Conservation (phyloP, 1,140 invertebrate species). For the Macrosteles quadrilineatus region DNA sequence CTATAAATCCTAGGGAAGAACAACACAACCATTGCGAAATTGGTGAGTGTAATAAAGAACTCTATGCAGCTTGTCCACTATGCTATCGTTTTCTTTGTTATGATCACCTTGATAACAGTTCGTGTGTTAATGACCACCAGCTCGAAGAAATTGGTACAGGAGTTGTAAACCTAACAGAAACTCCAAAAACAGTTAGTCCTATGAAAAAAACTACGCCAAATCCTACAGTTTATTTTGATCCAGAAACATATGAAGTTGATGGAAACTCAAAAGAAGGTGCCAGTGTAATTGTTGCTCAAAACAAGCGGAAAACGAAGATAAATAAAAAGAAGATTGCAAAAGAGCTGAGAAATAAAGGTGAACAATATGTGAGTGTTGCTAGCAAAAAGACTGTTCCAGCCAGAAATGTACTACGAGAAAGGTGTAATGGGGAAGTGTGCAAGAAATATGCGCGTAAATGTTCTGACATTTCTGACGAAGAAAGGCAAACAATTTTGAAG, state of each 20-base stretch:
- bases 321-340: slow-evolving; percentile 13
- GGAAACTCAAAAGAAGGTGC: background rate
- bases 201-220: background rate
- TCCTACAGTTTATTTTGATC: no score
- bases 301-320: background rate
- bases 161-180: background rate
- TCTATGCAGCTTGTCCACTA: background rate
- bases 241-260: background rate
- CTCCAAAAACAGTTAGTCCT: background rate
- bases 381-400: slow-evolving; percentile 28
- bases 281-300: background rate
- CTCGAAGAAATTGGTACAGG: background rate
- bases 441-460: slow-evolving; percentile 19
- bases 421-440: slow-evolving; percentile 18
- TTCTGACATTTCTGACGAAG: slow-evolving; percentile 19
- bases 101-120: background rate
- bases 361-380: slow-evolving; percentile 23
- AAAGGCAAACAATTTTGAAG: slow-evolving; percentile 24
- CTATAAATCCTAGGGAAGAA: background rate
- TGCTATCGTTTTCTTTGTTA: slow-evolving; percentile 3
- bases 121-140: slow-evolving; percentile 4
- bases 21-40: background rate
- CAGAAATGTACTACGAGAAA: slow-evolving; percentile 15
- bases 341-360: slow-evolving; percentile 25
- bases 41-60: background rate